A percentile compares a stretch with the other conserved stretches of the same genome.
phyloP scores from a whole-genome alignment of 2,113 vertebrate species.

The Labeo catla region DNA sequence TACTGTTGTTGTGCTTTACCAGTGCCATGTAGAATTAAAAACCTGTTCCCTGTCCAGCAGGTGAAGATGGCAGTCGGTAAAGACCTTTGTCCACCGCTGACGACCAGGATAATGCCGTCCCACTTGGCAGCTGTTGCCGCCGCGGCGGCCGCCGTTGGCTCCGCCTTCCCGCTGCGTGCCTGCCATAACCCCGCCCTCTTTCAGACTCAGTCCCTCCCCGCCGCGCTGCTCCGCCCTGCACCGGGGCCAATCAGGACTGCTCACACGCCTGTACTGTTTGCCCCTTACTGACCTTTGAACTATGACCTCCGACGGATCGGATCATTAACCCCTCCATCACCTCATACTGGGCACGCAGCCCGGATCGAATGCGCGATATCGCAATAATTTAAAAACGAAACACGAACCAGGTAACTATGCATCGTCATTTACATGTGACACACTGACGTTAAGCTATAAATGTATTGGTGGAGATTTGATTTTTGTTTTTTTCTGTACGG shows the following conservation, averaged over 20 bases:
- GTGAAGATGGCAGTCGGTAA: slow-evolving; percentile 89
- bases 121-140: slow-evolving; percentile 84
- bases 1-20: not conserved
- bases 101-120: slow-evolving; percentile 86
- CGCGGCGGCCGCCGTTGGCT: slow-evolving; percentile 83
- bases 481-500: not conserved
- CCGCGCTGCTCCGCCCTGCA: slow-evolving; percentile 89
- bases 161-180: slow-evolving; percentile 85
- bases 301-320: slow-evolving; percentile 37
- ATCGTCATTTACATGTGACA: slow-evolving; percentile 75
- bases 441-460: slow-evolving; percentile 62
- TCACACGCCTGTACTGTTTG: slow-evolving; percentile 92
- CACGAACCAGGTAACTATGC: slow-evolving; percentile 93
- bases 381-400: slow-evolving; percentile 89
- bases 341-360: slow-evolving; percentile 31
- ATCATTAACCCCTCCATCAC: slow-evolving; percentile 40
- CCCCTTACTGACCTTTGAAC: slow-evolving; percentile 87
- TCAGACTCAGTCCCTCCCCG: slow-evolving; percentile 87
- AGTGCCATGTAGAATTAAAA: not conserved
- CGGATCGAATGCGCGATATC: slow-evolving; percentile 69
- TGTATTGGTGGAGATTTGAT: slow-evolving; percentile 56
- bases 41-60: slow-evolving; percentile 65
- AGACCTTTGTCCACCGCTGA: slow-evolving; percentile 85
- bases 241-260: slow-evolving; percentile 94
- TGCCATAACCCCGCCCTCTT: slow-evolving; percentile 85